phyloP scores from a whole-genome alignment of 2,888 invertebrate genomes.

The Rhodophaea formosa region DNA sequence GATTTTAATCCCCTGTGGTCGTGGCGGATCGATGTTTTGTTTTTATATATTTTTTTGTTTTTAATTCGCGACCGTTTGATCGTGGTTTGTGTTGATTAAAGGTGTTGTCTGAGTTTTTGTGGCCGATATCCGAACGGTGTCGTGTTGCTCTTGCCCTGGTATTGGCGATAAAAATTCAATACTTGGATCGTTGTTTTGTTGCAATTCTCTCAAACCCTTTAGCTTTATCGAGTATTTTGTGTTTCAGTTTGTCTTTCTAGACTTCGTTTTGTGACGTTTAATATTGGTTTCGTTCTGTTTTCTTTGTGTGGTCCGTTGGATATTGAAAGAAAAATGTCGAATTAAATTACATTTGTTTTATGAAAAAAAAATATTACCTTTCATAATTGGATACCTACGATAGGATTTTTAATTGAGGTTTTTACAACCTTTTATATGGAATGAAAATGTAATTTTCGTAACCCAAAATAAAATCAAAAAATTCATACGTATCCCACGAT shows the following conservation, averaged over 20 bases:
- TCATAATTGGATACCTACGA: neutral
- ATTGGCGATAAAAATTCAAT: conserved; percentile 24
- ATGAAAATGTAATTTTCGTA: conserved; percentile 1
- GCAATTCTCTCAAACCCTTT: neutral
- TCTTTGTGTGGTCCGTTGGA: neutral
- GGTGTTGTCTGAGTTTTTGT: conserved; percentile 52
- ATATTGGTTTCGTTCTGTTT: conserved; percentile 4
- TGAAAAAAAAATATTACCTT: neutral
- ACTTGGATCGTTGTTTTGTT: neutral
- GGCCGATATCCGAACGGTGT: conserved; percentile 37
- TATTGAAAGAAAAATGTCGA: neutral
- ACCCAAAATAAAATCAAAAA: neutral
- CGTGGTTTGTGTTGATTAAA: conserved; percentile 67
- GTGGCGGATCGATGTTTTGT: conserved; percentile 71
- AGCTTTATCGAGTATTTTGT: neutral
- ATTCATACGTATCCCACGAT: conserved; percentile 32
- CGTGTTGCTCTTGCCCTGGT: conserved; percentile 37
- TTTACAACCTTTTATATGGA: neutral
- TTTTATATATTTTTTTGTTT: conserved; percentile 61
- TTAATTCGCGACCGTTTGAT: conserved; percentile 62
- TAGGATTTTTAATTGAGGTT: neutral
- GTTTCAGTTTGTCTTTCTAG: neutral
- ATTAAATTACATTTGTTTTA: neutral
- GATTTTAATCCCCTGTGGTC: conserved; percentile 77
- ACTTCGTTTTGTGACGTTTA: neutral